Conservation (phyloP, 2,113 vertebrate genomes). For the Melanostigma gelatinosum region DNA sequence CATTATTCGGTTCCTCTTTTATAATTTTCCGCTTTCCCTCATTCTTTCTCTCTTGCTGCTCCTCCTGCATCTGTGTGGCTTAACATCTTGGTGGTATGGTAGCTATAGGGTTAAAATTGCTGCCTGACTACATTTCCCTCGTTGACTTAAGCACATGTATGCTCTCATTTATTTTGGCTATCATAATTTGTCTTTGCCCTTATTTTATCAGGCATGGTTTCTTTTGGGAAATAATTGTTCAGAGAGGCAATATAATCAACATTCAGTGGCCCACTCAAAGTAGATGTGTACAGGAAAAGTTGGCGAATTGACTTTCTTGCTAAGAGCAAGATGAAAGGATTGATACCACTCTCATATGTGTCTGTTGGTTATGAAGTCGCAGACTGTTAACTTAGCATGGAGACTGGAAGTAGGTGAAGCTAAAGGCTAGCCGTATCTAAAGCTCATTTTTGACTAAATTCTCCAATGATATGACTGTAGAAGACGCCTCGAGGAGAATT, state of each 20-base stretch:
- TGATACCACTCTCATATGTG: background rate
- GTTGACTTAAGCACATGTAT: background rate
- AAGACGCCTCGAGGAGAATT: background rate
- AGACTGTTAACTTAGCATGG: background rate
- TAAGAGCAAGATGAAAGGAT: background rate
- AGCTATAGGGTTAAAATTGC: background rate
- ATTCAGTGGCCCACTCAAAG: background rate
- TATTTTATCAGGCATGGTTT: background rate
- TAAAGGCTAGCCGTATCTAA: background rate
- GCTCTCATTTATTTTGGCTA: background rate
- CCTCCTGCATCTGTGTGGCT: background rate
- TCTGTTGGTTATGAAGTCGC: background rate
- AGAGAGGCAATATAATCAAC: background rate
- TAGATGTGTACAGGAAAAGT: background rate
- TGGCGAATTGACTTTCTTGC: background rate
- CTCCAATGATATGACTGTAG: background rate
- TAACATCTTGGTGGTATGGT: background rate
- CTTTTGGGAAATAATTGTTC: background rate
- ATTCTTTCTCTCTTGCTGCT: background rate
- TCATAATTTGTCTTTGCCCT: constrained; percentile 6
- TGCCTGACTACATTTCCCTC: background rate
- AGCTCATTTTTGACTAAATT: background rate
- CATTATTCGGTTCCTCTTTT: constrained; percentile 8
- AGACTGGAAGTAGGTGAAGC: background rate
- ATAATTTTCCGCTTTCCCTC: background rate